Conservation (phyloP, 1,140 invertebrate genomes). For the Cheumatopsyche charites region DNA sequence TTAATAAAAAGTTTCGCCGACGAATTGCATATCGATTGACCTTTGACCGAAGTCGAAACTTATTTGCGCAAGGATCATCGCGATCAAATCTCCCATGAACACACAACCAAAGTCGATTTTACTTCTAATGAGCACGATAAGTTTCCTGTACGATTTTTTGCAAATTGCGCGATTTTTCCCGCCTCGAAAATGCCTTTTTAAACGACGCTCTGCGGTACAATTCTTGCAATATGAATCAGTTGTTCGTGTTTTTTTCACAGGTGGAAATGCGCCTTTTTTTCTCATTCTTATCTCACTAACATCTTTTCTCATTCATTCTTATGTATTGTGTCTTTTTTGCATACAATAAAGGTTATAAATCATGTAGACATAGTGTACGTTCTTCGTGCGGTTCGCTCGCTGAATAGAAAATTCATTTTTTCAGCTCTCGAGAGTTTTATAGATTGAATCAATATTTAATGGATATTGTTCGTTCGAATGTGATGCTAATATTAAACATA, state of each 20-base stretch:
- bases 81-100: too few relatives aligned
- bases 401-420: too few relatives aligned
- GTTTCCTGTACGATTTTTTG: too few relatives aligned
- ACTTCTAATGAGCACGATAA: too few relatives aligned
- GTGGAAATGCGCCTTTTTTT: neutral
- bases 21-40: constrained; percentile 28
- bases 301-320: constrained; percentile 17
- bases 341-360: constrained; percentile 1
- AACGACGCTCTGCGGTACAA: neutral
- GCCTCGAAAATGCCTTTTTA: too few relatives aligned
- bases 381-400: too few relatives aligned
- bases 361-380: neutral
- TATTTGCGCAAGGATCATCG: neutral
- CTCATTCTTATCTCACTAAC: neutral
- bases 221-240: neutral
- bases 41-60: neutral
- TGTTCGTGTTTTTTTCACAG: constrained; percentile 6
- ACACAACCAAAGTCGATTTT: too few relatives aligned
- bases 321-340: constrained; percentile 4
- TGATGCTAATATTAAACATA: too few relatives aligned
- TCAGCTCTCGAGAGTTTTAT: too few relatives aligned
- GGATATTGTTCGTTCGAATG: too few relatives aligned
- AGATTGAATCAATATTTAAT: too few relatives aligned
- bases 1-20: constrained; percentile 6
- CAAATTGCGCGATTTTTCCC: too few relatives aligned